phyloP scores from a whole-genome alignment of 2,888 invertebrate species.

The Teleiodes luculella region DNA sequence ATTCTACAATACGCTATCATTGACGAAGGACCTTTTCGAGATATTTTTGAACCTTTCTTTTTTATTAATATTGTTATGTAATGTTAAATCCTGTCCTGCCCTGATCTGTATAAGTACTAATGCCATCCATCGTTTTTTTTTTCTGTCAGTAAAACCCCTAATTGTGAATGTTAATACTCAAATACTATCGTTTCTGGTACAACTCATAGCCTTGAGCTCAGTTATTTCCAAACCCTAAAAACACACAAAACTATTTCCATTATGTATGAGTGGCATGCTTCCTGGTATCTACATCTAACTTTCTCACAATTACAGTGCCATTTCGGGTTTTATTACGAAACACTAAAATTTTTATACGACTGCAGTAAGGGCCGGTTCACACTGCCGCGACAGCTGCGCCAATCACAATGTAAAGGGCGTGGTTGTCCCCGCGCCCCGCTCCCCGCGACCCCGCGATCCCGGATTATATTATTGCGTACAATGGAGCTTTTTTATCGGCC shows the following conservation, averaged over 20 bases:
- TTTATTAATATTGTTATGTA: too few species aligned
- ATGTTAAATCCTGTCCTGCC: too few species aligned
- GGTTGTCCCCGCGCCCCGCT: slow-evolving; percentile 46
- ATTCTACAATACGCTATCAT: too few species aligned
- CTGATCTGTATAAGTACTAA: too few species aligned
- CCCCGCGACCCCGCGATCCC: slow-evolving; percentile 60
- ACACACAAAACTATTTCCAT: too few species aligned
- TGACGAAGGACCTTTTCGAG: too few species aligned
- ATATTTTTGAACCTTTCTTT: too few species aligned
- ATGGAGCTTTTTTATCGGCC: slow-evolving; percentile 71
- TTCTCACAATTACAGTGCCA: neutral
- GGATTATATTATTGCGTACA: slow-evolving; percentile 73
- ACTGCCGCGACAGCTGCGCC: slow-evolving; percentile 72
- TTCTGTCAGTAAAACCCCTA: too few species aligned
- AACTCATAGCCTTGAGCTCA: too few species aligned
- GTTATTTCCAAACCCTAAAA: too few species aligned
- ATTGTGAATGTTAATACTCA: neutral
- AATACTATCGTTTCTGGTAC: neutral
- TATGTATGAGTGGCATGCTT: too few species aligned
- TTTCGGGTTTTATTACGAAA: neutral
- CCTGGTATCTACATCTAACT: neutral
- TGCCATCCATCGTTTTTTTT: too few species aligned
- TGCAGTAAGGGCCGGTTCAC: slow-evolving; percentile 22
- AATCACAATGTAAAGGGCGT: slow-evolving; percentile 76
- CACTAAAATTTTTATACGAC: neutral